These are phyloP conservation scores for Characodon lateralis DNA, from an alignment of 2,797 vertebrate species.

Conservation along the genomic window DNA sequence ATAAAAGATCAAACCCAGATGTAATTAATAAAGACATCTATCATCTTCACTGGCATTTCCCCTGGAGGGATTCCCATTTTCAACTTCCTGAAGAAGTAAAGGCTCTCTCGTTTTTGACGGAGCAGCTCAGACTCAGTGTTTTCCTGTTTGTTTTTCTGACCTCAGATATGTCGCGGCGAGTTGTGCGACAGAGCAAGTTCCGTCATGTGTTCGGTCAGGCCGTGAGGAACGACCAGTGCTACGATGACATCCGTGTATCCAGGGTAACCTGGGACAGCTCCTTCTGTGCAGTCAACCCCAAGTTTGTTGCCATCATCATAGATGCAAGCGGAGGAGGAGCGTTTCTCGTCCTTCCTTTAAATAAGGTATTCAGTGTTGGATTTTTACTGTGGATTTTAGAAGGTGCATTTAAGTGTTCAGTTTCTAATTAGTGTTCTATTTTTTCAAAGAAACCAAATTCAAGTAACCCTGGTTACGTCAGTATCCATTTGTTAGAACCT, in stretches of 20 bases:
- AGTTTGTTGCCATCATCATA: slow-evolving; percentile 96
- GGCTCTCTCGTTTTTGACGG: not conserved
- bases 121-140: accelerated
- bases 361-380: slow-evolving; percentile 83
- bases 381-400: not conserved
- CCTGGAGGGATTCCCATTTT: slow-evolving; percentile 9
- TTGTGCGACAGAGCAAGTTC: slow-evolving; percentile 99
- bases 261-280: slow-evolving; percentile 98
- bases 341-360: slow-evolving; percentile 93
- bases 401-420: not conserved
- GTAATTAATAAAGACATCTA: slow-evolving; percentile 18
- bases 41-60: slow-evolving; percentile 11
- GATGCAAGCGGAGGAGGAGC: slow-evolving; percentile 96
- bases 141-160: slow-evolving; percentile 5
- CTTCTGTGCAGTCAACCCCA: slow-evolving; percentile 96
- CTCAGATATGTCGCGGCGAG: slow-evolving; percentile 95
- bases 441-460: not conserved
- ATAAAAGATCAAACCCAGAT: slow-evolving; percentile 30
- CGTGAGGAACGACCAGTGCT: slow-evolving; percentile 97
- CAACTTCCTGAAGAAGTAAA: not conserved
- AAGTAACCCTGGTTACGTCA: not conserved
- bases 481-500: not conserved
- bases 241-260: slow-evolving; percentile 97
- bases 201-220: slow-evolving; percentile 97
- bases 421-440: not conserved